Percentiles rank a stretch among this genome's conserved stretches.
These are phyloP conservation scores for Desmophyllum pertusum DNA, from an alignment of 92 coral and sea anemone genomes.

Conservation along the genomic window DNA sequence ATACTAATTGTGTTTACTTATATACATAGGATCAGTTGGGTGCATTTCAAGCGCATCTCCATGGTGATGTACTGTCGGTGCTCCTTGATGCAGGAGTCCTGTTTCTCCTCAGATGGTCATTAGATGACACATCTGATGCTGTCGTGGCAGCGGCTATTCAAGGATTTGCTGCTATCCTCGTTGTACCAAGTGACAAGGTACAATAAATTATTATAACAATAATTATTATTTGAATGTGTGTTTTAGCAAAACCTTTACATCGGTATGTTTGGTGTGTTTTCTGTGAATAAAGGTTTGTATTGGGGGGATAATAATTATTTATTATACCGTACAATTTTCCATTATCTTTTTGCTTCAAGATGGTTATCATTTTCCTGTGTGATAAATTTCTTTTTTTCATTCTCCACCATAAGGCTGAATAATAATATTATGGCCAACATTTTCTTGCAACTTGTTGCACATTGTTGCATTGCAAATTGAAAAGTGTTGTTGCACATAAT, in stretches of 20 bases:
- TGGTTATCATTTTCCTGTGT: too few relatives aligned
- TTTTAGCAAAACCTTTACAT: background rate
- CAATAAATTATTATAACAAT: background rate
- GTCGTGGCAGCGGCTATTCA: constrained; percentile 83
- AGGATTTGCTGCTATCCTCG: constrained; percentile 79
- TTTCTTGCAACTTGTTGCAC: too few relatives aligned
- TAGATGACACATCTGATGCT: constrained; percentile 88
- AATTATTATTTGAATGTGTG: background rate
- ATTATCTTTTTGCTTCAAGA: too few relatives aligned
- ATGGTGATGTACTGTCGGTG: constrained; percentile 63
- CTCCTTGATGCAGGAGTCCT: constrained; percentile 90
- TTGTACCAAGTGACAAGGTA: constrained; percentile 81
- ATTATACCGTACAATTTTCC: too few relatives aligned
- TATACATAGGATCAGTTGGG: constrained; percentile 89
- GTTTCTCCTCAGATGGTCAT: constrained; percentile 92
- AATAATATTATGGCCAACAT: too few relatives aligned
- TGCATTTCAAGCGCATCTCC: constrained; percentile 59
- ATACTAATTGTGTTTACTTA: background rate
- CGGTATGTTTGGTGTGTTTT: background rate
- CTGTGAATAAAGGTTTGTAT: background rate
- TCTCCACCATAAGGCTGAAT: too few relatives aligned
- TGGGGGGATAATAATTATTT: too few relatives aligned
- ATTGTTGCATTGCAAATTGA: too few relatives aligned
- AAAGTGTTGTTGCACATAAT: too few relatives aligned
- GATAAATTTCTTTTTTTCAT: too few relatives aligned